Conservation (phyloP, 2,888 invertebrate species). For the Polyommatus iphigenia region DNA sequence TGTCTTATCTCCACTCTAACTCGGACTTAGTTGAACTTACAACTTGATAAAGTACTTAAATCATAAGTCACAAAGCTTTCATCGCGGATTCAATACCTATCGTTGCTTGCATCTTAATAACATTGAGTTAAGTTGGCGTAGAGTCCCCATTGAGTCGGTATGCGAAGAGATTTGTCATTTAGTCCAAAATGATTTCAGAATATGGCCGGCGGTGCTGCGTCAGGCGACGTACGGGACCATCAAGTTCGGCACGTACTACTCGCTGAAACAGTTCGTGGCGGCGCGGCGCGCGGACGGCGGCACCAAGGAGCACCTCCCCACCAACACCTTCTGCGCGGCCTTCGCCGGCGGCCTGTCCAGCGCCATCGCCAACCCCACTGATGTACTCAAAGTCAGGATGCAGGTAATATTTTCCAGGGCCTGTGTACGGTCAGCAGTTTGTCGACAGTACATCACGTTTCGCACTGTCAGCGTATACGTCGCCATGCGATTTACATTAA, state of each 20-base stretch:
- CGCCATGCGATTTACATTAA: too few species aligned
- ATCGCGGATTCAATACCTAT: too few species aligned
- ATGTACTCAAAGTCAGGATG: conserved; percentile 97
- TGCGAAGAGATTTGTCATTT: neutral
- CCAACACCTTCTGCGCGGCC: conserved; percentile 90
- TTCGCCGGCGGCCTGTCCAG: conserved; percentile 94
- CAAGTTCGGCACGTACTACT: conserved; percentile 97
- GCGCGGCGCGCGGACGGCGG: conserved; percentile 73
- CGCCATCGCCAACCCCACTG: conserved; percentile 97
- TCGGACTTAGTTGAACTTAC: too few species aligned
- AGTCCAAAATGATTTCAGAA: conserved; percentile 75
- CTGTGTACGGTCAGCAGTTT: too few species aligned
- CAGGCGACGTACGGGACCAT: conserved; percentile 98
- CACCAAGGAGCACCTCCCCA: conserved; percentile 80
- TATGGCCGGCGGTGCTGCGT: conserved; percentile 94
- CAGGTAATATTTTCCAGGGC: conserved; percentile 79
- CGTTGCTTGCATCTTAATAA: too few species aligned
- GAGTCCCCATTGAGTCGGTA: too few species aligned
- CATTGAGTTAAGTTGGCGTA: too few species aligned
- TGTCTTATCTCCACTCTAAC: too few species aligned
- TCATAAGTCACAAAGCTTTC: too few species aligned
- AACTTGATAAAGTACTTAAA: too few species aligned
- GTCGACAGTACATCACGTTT: too few species aligned
- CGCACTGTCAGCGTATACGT: too few species aligned
- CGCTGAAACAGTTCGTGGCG: conserved; percentile 86